Conservation (phyloP, 1,140 invertebrate species). For the Bombus haemorrhoidalis region DNA sequence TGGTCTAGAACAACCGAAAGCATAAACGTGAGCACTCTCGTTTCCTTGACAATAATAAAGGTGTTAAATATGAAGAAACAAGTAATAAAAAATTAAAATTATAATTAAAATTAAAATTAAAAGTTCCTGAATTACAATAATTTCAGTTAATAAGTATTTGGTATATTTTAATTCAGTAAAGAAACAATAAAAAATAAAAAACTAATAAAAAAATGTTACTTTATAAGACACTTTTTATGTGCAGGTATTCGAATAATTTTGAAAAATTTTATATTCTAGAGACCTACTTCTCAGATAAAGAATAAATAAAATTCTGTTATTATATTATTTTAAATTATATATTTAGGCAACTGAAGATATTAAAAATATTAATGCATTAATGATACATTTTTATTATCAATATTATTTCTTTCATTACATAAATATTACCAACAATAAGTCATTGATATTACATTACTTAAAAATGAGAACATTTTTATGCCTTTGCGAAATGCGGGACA, state of each 20-base stretch:
- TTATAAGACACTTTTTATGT: neutral
- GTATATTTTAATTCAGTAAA: neutral
- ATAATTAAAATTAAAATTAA: too few relatives aligned
- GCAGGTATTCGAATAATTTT: neutral
- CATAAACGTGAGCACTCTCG: too few relatives aligned
- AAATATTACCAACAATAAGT: neutral
- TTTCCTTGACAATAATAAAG: neutral
- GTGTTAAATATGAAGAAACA: neutral
- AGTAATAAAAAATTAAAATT: neutral
- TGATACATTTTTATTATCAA: neutral
- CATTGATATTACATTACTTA: neutral
- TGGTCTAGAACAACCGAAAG: too few relatives aligned
- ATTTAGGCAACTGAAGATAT: neutral
- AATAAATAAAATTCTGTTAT: neutral
- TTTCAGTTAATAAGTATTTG: neutral
- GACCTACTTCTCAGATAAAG: neutral
- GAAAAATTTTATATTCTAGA: neutral
- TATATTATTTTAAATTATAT: neutral
- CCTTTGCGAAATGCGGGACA: neutral
- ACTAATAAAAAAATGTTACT: neutral
- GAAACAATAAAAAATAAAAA: neutral
- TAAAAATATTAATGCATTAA: neutral
- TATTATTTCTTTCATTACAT: neutral
- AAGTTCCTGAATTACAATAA: neutral
- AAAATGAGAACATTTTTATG: neutral